Conservation (phyloP, 2,797 vertebrate species). For the Thripadectes ignobilis region DNA sequence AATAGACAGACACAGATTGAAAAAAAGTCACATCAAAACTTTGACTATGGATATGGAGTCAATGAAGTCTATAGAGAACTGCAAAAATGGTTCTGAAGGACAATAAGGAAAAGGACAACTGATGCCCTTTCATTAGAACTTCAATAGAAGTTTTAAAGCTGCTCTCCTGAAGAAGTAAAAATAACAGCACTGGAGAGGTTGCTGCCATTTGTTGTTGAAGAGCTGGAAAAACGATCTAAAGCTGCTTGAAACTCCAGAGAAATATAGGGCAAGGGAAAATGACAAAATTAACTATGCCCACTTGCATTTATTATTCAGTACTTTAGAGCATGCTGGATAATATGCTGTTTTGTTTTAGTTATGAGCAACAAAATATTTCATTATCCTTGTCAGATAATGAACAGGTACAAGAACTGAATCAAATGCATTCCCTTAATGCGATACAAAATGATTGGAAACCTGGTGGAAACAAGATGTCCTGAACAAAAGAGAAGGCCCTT, state of each 20-base stretch:
- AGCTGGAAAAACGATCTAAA: neutral
- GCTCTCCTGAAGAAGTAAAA: neutral
- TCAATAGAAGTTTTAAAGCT: neutral
- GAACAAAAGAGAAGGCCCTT: neutral
- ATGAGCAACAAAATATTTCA: neutral
- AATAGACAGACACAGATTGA: neutral
- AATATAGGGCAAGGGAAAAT: neutral
- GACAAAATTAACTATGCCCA: neutral
- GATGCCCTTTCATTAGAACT: neutral
- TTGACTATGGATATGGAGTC: neutral
- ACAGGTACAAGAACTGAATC: neutral
- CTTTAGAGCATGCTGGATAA: neutral
- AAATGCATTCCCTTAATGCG: neutral
- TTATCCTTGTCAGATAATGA: neutral
- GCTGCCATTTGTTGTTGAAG: neutral
- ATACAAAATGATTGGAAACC: neutral
- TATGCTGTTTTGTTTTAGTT: neutral
- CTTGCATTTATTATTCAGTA: neutral
- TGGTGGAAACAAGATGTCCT: neutral
- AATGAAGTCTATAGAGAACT: neutral
- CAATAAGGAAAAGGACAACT: neutral
- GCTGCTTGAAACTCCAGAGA: neutral
- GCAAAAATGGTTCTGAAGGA: neutral
- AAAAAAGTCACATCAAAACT: constrained; percentile 22
- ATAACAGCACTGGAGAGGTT: neutral